Evolutionary conservation across 1,140 invertebrate genomes (phyloP).

Genomic region (Pantala flavescens): DNA sequence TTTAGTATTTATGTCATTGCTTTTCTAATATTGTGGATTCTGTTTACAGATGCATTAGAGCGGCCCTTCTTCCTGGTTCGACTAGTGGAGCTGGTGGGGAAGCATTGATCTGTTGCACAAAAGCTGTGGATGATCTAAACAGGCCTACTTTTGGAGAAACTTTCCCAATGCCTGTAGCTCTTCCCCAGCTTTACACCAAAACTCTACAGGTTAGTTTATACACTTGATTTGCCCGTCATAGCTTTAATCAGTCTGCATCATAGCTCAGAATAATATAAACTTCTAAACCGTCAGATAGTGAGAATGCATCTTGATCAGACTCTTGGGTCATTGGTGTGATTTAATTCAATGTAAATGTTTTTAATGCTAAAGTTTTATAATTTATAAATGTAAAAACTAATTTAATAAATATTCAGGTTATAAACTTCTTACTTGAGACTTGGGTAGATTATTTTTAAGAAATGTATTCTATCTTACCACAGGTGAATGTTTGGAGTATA

Average conservation of each 20-base stretch:
- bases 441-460: too few species aligned
- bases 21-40: slow-evolving; percentile 1
- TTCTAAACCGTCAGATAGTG: too few species aligned
- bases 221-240: slow-evolving; percentile 28
- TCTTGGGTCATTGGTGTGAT: too few species aligned
- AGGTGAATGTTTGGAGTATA: background rate
- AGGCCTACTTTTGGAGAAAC: slow-evolving; percentile 72
- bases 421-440: too few species aligned
- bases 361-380: too few species aligned
- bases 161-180: slow-evolving; percentile 61
- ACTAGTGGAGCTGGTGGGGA: slow-evolving; percentile 34
- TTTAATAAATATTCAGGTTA: too few species aligned
- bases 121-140: slow-evolving; percentile 55
- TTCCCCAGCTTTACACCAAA: slow-evolving; percentile 67
- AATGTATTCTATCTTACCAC: slow-evolving; percentile 61
- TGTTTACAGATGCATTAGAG: slow-evolving; percentile 60
- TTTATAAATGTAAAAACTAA: too few species aligned
- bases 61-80: slow-evolving; percentile 58
- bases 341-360: too few species aligned
- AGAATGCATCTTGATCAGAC: too few species aligned
- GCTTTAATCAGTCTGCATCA: too few species aligned
- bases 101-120: slow-evolving; percentile 57
- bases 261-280: too few species aligned
- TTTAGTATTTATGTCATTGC: too few species aligned
- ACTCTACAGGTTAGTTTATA: slow-evolving; percentile 82